Conservation (phyloP, 1,140 invertebrate genomes). For the Drosophila sucinea region DNA sequence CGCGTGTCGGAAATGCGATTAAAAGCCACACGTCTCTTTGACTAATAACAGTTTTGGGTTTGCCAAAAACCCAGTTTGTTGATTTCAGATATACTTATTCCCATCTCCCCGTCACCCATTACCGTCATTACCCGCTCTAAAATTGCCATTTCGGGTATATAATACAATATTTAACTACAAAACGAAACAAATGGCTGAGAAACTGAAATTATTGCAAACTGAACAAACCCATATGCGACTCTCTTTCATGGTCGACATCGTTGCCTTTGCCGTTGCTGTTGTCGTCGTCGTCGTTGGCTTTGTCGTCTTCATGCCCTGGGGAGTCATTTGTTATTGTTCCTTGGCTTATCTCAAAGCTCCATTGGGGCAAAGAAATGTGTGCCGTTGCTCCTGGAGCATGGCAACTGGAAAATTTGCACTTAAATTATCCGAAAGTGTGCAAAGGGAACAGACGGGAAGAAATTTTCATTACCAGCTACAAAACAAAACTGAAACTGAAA, state of each 20-base stretch:
- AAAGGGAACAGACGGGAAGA: slow-evolving; percentile 7
- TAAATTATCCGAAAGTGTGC: slow-evolving; percentile 44
- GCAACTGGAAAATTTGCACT: slow-evolving; percentile 44
- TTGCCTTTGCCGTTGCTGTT: background rate
- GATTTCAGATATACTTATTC: slow-evolving; percentile 44
- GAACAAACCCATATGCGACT: slow-evolving; percentile 34
- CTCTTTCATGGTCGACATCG: background rate
- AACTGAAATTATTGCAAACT: slow-evolving; percentile 65
- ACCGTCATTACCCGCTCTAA: background rate
- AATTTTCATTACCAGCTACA: slow-evolving; percentile 54
- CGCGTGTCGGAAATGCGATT: slow-evolving; percentile 54
- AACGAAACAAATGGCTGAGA: slow-evolving; percentile 33
- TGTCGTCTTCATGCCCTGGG: slow-evolving; percentile 37
- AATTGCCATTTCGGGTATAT: slow-evolving; percentile 8
- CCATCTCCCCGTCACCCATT: slow-evolving; percentile 23
- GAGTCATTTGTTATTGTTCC: slow-evolving; percentile 70
- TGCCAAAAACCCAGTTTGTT: slow-evolving; percentile 26
- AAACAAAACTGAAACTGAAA: slow-evolving; percentile 29
- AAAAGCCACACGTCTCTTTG: slow-evolving; percentile 35
- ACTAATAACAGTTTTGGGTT: slow-evolving; percentile 44
- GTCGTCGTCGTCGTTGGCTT: background rate
- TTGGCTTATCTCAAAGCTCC: slow-evolving; percentile 58
- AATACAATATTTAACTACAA: slow-evolving; percentile 9
- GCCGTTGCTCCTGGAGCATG: slow-evolving; percentile 13
- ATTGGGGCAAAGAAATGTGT: slow-evolving; percentile 22